Evolutionary conservation across 2,113 vertebrate species (phyloP), one percentile per base, ranked within the genome.

Genomic region (Chaetodon auriga): DNA sequence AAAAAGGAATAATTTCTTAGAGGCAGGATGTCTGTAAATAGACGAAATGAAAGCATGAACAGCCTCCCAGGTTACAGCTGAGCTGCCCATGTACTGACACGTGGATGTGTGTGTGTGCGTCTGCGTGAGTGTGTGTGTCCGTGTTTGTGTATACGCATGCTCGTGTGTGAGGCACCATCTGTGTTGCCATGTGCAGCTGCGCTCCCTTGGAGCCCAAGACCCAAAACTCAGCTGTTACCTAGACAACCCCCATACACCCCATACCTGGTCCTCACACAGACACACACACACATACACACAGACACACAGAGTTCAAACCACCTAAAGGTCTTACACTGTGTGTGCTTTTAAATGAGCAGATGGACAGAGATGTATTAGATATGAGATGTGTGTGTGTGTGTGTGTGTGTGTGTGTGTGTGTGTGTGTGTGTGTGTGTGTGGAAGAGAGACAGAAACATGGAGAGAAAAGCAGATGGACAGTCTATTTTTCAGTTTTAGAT

Each of bases 11-110:
- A 30, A 73, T 82, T 88, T 81, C 65, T 84, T 46, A 16, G 80
- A 74, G 72, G 72, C 82, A 86, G 89, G 81, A 82, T 76, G 69
- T 83, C 80, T 78, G 71, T 81, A 87, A 87, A 87, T 75, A 83
- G 82, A 87, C 55, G 6, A 76, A 85, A 83, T 93, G 63, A 83
- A 80, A 51, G 72, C 19, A 43, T 65, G 81, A 90, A 87, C 80
- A 88, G 82, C 89, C 90, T 87, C 68, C 87, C 89, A 90, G 90
- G 87, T 93, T 92, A 88, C 89, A 93, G 90, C 90, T 93, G 87
- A 89, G 89, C 89, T 83, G 87, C 82, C 83, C 85, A 74, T 74
- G 87, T 64, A 83, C 58, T 84, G 51, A 84, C 83, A 80, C 64
- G 70, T 85, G 83, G 71, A 19, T 75, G 65, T 78, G 71, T 77